Evolutionary conservation across 2,113 vertebrate species (phyloP).

Genomic region (Oncorhynchus mykiss): DNA sequence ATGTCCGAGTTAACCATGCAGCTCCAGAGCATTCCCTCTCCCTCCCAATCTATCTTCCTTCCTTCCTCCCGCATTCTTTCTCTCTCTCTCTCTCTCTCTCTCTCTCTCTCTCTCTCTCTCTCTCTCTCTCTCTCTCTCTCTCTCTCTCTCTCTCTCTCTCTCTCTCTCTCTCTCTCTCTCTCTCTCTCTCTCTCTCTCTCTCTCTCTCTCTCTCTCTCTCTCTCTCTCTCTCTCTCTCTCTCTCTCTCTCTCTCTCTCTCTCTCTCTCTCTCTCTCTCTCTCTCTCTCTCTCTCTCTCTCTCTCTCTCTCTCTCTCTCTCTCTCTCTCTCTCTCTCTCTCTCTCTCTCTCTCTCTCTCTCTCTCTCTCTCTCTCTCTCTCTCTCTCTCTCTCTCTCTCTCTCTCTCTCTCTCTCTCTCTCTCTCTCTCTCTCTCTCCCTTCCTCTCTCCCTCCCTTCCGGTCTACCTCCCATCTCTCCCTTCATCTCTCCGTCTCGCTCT

Average conservation of each 20-base stretch:
- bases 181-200: slow-evolving; percentile 32
- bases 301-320: no score
- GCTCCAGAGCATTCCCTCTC: slow-evolving; percentile 13
- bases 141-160: not conserved
- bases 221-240: slow-evolving; percentile 1
- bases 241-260: slow-evolving; percentile 27
- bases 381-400: no score
- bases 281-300: no score
- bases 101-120: no score
- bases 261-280: no score
- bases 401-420: no score
- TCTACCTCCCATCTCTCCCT: no score
- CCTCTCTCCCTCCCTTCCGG: slow-evolving; percentile 30
- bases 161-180: slow-evolving; percentile 18
- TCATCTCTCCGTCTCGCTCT: no score
- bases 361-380: no score
- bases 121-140: slow-evolving; percentile 27
- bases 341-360: no score
- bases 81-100: no score
- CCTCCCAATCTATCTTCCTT: slow-evolving; percentile 12
- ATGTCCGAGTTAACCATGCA: slow-evolving; percentile 62
- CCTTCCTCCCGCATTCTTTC: not conserved
- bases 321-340: no score
- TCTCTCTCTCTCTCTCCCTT: not conserved
- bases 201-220: slow-evolving; percentile 12